Evolutionary conservation across 2,797 vertebrate species (phyloP).

Genomic region (Gephyroberyx darwinii): DNA sequence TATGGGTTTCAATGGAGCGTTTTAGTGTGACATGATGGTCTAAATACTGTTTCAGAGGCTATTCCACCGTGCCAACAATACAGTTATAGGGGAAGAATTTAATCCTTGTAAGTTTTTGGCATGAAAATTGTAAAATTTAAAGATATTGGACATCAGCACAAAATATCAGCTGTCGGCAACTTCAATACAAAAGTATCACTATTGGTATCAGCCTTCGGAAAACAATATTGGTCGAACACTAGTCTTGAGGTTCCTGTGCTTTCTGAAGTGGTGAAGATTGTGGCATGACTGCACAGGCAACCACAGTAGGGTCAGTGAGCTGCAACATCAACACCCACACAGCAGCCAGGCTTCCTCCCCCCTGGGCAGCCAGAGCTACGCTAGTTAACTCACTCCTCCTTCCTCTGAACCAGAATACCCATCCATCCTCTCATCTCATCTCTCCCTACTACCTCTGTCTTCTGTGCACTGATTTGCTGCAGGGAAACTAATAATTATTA

Average conservation of each 20-base stretch:
- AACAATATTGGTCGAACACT: neutral
- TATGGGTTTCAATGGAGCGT: too few species aligned
- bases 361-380: conserved; percentile 6
- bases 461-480: neutral
- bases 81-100: too few species aligned
- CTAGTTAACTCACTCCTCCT: conserved; percentile 51
- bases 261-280: conserved; percentile 38
- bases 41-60: too few species aligned
- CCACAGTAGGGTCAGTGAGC: conserved; percentile 61
- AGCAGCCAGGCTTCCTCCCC: conserved; percentile 55
- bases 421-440: conserved; percentile 9
- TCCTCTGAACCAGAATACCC: conserved; percentile 21
- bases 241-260: conserved; percentile 6
- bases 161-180: neutral
- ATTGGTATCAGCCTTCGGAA: neutral
- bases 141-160: neutral
- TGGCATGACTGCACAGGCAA: conserved; percentile 33
- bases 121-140: too few species aligned
- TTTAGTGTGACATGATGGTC: too few species aligned
- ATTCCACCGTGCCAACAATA: too few species aligned
- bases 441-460: neutral
- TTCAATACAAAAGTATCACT: neutral
- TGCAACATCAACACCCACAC: conserved; percentile 56
- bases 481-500: too few species aligned
- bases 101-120: too few species aligned